Percentiles rank a stretch among this genome's conserved stretches.
Evolutionary conservation across 2,113 vertebrate species (phyloP).

Genomic region (Podilymbus podiceps): DNA sequence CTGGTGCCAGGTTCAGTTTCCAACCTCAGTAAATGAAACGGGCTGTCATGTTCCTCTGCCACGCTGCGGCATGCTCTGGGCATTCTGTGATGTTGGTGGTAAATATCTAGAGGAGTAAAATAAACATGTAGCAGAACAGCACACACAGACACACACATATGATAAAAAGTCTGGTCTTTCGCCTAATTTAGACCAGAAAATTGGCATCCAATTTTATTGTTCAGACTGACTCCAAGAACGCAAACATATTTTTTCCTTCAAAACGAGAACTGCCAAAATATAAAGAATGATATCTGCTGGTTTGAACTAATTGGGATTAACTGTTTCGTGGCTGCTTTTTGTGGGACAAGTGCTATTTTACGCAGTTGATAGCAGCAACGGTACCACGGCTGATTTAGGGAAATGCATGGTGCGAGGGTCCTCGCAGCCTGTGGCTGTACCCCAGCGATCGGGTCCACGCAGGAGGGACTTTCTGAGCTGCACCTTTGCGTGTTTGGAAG

Average conservation of each 20-base stretch:
- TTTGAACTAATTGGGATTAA: conserved; percentile 58
- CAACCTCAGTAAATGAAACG: neutral
- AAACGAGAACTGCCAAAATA: conserved; percentile 42
- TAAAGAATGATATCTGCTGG: conserved; percentile 45
- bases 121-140: conserved; percentile 16
- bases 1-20: conserved; percentile 52
- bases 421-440: neutral
- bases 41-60: conserved; percentile 30
- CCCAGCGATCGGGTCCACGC: neutral
- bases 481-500: neutral
- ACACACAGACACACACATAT: conserved; percentile 34
- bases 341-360: neutral
- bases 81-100: neutral
- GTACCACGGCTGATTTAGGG: neutral
- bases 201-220: conserved; percentile 67
- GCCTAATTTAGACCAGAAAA: conserved; percentile 70
- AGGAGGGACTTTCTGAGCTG: neutral
- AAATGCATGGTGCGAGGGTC: neutral
- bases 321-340: conserved; percentile 16
- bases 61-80: conserved; percentile 12
- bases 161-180: conserved; percentile 49
- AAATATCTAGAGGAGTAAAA: conserved; percentile 10
- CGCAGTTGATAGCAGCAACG: neutral
- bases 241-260: conserved; percentile 65
- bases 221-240: conserved; percentile 52